Percentiles rank a stretch among this genome's conserved stretches.
phyloP scores from a whole-genome alignment of 2,113 vertebrate species.

The Ctenodactylus gundi region DNA sequence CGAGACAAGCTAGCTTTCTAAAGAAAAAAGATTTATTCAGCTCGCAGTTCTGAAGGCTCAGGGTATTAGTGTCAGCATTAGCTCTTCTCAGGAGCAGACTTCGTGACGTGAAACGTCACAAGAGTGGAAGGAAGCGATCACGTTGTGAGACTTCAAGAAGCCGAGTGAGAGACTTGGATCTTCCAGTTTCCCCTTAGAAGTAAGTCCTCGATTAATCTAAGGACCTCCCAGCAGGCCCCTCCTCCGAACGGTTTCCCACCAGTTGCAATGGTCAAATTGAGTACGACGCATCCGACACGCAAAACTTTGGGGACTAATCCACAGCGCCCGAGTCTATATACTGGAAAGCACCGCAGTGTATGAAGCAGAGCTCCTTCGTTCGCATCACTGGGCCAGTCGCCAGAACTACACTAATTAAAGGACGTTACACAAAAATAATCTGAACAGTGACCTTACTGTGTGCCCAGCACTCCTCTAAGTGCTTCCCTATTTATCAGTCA shows the following conservation, averaged over 20 bases:
- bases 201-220: no score
- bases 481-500: not conserved
- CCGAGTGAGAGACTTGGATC: not conserved
- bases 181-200: not conserved
- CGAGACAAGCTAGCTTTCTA: not conserved
- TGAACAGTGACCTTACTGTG: not conserved
- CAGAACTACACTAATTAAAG: not conserved
- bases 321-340: not conserved
- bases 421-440: not conserved
- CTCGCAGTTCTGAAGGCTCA: not conserved
- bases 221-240: not conserved
- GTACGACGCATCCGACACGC: not conserved
- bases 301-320: not conserved
- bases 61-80: no score
- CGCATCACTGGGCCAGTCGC: not conserved
- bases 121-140: no score
- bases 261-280: not conserved
- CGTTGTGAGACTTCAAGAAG: not conserved
- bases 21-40: not conserved
- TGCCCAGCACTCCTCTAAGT: not conserved
- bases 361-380: no score
- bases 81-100: no score
- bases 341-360: no score
- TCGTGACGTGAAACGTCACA: no score
- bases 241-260: not conserved